Evolutionary conservation across 64 coral and sea anemone species (phyloP).

Genomic region (Stylophora pistillata): DNA sequence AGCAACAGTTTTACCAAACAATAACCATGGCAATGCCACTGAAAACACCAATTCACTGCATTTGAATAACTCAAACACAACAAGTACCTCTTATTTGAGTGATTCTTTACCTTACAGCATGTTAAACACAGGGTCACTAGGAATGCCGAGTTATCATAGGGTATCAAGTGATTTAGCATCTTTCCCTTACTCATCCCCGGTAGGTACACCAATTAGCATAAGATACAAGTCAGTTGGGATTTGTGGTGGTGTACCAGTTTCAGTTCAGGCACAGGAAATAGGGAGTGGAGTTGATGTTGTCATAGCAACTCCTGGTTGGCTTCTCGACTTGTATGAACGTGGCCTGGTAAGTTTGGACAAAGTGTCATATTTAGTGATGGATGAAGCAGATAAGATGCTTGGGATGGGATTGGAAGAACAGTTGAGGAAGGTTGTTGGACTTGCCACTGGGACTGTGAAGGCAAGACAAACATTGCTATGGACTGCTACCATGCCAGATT

Average conservation of each 20-base stretch:
- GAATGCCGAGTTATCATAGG: background rate
- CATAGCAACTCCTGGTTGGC: constrained; percentile 88
- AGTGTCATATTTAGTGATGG: constrained; percentile 90
- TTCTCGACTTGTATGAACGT: constrained; percentile 90
- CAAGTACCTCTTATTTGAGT: background rate
- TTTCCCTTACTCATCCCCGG: background rate
- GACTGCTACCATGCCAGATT: constrained; percentile 95
- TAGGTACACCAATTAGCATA: background rate
- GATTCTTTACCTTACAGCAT: background rate
- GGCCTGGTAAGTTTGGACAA: constrained; percentile 65
- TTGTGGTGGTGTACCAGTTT: constrained; percentile 91
- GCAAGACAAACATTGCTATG: constrained; percentile 92
- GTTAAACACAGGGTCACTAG: background rate
- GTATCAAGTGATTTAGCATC: background rate
- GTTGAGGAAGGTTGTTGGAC: constrained; percentile 86
- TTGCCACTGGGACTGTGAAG: constrained; percentile 73
- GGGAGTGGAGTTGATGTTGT: constrained; percentile 81
- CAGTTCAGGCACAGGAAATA: constrained; percentile 66
- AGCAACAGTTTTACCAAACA: background rate
- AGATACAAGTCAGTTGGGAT: constrained; percentile 76
- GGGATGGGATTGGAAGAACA: constrained; percentile 99
- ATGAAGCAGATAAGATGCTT: constrained; percentile 97
- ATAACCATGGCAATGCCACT: background rate
- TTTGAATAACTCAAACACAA: background rate
- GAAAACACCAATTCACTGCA: background rate